Evolutionary conservation across 2,888 invertebrate species (phyloP).

Genomic region (Phyllotreta cruciferae): DNA sequence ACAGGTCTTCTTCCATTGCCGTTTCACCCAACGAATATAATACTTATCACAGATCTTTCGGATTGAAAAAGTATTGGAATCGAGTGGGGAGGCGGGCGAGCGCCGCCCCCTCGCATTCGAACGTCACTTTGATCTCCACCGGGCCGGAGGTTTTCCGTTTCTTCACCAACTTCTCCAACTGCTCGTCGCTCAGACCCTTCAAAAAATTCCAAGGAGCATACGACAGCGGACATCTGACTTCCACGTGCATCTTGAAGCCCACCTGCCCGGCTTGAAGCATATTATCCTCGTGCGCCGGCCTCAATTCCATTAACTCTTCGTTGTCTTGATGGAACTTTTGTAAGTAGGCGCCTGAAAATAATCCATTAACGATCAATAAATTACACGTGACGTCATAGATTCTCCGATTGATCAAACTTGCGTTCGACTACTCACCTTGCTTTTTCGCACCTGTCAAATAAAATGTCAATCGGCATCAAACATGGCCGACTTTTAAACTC

Average conservation of each 20-base stretch:
- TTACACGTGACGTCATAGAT: background rate
- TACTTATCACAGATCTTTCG: slow-evolving; percentile 27
- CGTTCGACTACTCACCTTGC: too few relatives aligned
- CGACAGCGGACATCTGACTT: slow-evolving; percentile 49
- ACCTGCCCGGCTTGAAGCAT: slow-evolving; percentile 14
- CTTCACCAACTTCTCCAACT: slow-evolving; percentile 26
- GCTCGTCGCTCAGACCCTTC: slow-evolving; percentile 31
- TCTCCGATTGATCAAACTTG: too few relatives aligned
- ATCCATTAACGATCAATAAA: slow-evolving; percentile 10
- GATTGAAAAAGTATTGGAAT: slow-evolving; percentile 45
- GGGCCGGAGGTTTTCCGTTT: slow-evolving; percentile 37
- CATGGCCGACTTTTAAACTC: slow-evolving; percentile 15
- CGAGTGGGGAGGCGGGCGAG: slow-evolving; percentile 50
- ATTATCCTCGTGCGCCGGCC: background rate
- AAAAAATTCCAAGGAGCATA: slow-evolving; percentile 49
- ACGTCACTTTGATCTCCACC: slow-evolving; percentile 44
- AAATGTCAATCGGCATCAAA: background rate
- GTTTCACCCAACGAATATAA: too few relatives aligned
- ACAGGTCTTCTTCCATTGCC: too few relatives aligned
- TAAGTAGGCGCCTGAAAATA: slow-evolving; percentile 49
- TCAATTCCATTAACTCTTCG: slow-evolving; percentile 44
- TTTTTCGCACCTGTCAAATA: background rate
- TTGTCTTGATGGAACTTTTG: slow-evolving; percentile 50
- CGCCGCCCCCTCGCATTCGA: slow-evolving; percentile 51
- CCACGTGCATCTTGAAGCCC: slow-evolving; percentile 50